Conservation (phyloP, 2,888 invertebrate genomes). For the Eristalis arbustorum region DNA sequence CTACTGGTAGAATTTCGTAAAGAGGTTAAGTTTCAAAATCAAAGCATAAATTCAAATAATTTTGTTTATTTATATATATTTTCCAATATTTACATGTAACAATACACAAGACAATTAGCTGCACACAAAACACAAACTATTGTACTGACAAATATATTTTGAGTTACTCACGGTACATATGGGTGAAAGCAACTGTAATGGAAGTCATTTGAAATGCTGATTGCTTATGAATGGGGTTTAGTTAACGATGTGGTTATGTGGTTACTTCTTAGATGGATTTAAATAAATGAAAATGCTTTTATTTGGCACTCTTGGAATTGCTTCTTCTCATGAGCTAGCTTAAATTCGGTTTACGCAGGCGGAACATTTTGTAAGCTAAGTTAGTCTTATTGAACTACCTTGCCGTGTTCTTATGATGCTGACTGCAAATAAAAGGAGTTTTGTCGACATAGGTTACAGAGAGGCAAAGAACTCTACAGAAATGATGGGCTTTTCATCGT, state of each 20-base stretch:
- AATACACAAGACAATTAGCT: conserved; percentile 66
- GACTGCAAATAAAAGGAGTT: too few species aligned
- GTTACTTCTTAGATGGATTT: neutral
- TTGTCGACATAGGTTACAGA: too few species aligned
- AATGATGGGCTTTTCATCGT: too few species aligned
- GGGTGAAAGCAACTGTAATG: conserved; percentile 50
- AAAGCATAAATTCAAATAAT: neutral
- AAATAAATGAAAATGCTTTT: too few species aligned
- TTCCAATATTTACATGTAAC: conserved; percentile 65
- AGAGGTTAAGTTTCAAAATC: conserved; percentile 41
- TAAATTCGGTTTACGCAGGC: too few species aligned
- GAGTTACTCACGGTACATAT: conserved; percentile 42
- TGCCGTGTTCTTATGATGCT: too few species aligned
- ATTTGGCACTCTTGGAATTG: too few species aligned
- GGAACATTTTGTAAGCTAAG: too few species aligned
- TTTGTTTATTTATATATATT: conserved; percentile 59
- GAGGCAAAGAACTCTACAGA: too few species aligned
- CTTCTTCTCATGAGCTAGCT: too few species aligned
- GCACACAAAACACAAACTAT: conserved; percentile 69
- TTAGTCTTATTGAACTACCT: too few species aligned
- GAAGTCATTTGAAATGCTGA: conserved; percentile 12
- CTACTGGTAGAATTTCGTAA: conserved; percentile 12
- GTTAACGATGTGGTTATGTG: neutral
- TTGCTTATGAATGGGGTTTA: neutral
- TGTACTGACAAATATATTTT: conserved; percentile 24